Evolutionary conservation across 2,113 vertebrate genomes (phyloP).

Genomic region (Hippocampus barbouri): DNA sequence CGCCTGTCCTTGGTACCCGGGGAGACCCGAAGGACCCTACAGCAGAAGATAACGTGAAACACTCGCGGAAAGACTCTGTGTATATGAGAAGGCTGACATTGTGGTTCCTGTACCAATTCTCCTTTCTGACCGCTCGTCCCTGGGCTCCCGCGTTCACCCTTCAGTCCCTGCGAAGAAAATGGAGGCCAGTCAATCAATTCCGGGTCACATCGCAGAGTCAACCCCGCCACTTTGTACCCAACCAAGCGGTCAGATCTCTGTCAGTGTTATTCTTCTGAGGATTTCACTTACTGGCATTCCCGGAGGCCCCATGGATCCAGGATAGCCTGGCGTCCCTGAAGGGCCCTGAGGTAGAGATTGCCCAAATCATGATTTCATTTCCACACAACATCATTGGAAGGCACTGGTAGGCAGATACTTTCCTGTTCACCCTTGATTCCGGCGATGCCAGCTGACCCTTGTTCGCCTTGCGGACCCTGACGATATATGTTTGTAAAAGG

Average conservation of each 20-base stretch:
- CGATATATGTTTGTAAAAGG: constrained; percentile 13
- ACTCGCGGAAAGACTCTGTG: not conserved
- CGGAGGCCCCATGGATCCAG: constrained; percentile 82
- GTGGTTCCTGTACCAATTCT: constrained; percentile 79
- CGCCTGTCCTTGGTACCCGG: constrained; percentile 79
- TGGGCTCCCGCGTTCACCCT: constrained; percentile 83
- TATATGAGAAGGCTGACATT: not conserved
- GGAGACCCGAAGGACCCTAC: constrained; percentile 83
- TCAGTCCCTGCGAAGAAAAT: constrained; percentile 77
- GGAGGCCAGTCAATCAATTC: constrained; percentile 18
- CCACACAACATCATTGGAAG: constrained; percentile 3
- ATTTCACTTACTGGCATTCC: constrained; percentile 81
- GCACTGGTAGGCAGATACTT: constrained; percentile 47
- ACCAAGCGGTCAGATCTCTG: constrained; percentile 16
- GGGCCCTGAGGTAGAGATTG: constrained; percentile 75
- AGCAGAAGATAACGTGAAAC: constrained; percentile 20
- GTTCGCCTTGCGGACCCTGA: constrained; percentile 91
- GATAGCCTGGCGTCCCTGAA: constrained; percentile 84
- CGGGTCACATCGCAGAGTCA: constrained; percentile 9
- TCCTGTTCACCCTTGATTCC: constrained; percentile 91
- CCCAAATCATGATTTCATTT: constrained; percentile 29
- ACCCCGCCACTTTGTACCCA: not conserved
- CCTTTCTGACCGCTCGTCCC: constrained; percentile 84
- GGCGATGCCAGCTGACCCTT: constrained; percentile 71
- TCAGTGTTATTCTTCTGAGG: constrained; percentile 22